These are phyloP conservation scores for Tricholaema leucomelas DNA, from an alignment of 2,113 vertebrate species.

Conservation along the genomic window DNA sequence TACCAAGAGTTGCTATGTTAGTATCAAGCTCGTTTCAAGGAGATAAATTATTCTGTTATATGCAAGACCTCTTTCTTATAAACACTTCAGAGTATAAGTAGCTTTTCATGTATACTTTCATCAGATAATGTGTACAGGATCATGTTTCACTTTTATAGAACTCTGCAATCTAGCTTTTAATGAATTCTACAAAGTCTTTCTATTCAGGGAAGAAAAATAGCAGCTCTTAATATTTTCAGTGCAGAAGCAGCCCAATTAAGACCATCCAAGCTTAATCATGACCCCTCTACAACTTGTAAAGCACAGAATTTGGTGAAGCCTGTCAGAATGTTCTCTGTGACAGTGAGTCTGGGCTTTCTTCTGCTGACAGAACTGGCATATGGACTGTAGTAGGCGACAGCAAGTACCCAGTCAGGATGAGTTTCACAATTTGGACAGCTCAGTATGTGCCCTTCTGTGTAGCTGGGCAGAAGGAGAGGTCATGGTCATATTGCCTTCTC, in stretches of 20 bases:
- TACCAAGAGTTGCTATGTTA: not conserved
- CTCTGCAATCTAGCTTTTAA: not conserved
- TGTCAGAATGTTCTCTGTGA: not conserved
- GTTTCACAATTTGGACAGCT: not conserved
- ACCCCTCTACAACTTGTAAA: not conserved
- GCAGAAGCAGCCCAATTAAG: not conserved
- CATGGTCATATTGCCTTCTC: not conserved
- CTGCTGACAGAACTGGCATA: accelerated
- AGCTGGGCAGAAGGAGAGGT: not conserved
- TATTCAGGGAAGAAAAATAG: not conserved
- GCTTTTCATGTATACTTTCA: not conserved
- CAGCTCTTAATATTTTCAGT: not conserved
- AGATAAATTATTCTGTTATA: not conserved
- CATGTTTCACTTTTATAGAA: slow-evolving; percentile 16
- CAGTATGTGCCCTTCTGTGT: not conserved
- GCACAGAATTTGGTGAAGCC: not conserved
- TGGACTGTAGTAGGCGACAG: accelerated
- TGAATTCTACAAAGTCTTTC: not conserved
- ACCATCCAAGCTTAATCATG: not conserved
- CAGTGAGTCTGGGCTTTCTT: not conserved
- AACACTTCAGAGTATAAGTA: not conserved
- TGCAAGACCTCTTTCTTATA: not conserved
- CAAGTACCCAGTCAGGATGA: not conserved
- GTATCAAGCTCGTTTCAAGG: not conserved
- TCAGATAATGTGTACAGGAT: not conserved